Evolutionary conservation across 37 sponge, comb jelly and placozoan genomes (phyloP), one percentile per base, ranked within the genome.

Genomic region (Axinella damicornis): DNA sequence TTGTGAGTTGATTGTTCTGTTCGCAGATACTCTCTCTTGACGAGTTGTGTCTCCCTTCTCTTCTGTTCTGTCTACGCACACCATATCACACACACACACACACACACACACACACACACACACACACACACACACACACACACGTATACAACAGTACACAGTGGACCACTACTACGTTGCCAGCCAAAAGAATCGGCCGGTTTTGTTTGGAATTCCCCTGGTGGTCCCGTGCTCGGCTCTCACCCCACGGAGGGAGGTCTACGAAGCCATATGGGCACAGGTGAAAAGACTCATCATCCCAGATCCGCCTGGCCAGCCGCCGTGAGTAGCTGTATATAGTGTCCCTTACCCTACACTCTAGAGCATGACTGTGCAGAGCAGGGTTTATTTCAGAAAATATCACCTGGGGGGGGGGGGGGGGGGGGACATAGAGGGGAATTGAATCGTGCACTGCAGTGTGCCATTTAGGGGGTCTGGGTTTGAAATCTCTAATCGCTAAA

Each of bases 141-240:
- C 25, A 61, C 27, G 5, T 14, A 61, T 25, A 61, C 27, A 46
- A 19, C 59, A 95, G 96, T 83, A 57, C 28, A 19, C 69, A 12
- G 53, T 83, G 53, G 83, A 89, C 21, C 65, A 88, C 30, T 97
- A 97, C 65, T 91, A 93, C 57, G 83, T 91, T 15, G 82, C 96
- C 14, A 79, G 64, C 41, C 91, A 91, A 57, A 93, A 91, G 82
- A 82, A n/a, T 55, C 69, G 89, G 2, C 92, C 83, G 6, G 58
- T 52, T 18, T n/a, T 95, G 63, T 97, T 97, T 75, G 90, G 96
- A 25, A 74, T 52, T 5, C 98, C 98, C 18, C 77, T 97, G 9
- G 71, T 93, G 16, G 89, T 97, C 22, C 87, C 93, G 14, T 97
- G 96, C 65, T 53, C 24, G 16, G 34, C 72, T 1, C 21, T 31